Evolutionary conservation across 2,113 vertebrate species (phyloP), one percentile per base, ranked within the genome.

Genomic region (Triplophysa dalaica): DNA sequence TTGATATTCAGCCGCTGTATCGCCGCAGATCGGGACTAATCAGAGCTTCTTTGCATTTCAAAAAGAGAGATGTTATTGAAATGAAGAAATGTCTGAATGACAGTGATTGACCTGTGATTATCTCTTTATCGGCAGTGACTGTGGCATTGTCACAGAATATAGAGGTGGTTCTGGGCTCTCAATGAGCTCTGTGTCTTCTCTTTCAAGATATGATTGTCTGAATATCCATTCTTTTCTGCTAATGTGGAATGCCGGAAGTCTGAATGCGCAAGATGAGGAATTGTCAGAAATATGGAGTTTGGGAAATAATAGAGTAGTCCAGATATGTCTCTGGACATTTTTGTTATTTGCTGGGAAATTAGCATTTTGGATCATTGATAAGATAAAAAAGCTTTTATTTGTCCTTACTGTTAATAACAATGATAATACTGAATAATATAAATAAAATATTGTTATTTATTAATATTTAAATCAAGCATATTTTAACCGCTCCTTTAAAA

Each of bases 51-150:
- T 80, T 69, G 75, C 75, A 83, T 83, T 77, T 79, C 68, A 77
- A 63, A 83, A 85, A 69, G 54, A 22, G 66, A 43, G 54, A 76
- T 61, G 83, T 63, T 75, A 75, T 81, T 60, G 63, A 83, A 75
- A 81, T 79, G 72, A 78, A 77, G 80, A 61, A 79, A 85, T 63
- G 33, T 62, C 70, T 85, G 77, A 85, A 85, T 85, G 83, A 85
- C 80, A 85, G 83, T 77, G 83, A 85, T 85, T 85, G 83, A 85
- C 83, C 83, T 72, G 77, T 85, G 83, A 85, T 85, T 85, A 85
- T 85, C 77, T 72, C 77, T 84, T 74, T 76, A 82, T 81, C 83
- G 50, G 52, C 24, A 43, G 72, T 79, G 83, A 84, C 81, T 82
- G 66, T 45, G 80, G 65, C 72, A 79, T 79, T 85, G 83, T 82